phyloP scores from a whole-genome alignment of 2,888 invertebrate species.

The Sepiola atlantica region DNA sequence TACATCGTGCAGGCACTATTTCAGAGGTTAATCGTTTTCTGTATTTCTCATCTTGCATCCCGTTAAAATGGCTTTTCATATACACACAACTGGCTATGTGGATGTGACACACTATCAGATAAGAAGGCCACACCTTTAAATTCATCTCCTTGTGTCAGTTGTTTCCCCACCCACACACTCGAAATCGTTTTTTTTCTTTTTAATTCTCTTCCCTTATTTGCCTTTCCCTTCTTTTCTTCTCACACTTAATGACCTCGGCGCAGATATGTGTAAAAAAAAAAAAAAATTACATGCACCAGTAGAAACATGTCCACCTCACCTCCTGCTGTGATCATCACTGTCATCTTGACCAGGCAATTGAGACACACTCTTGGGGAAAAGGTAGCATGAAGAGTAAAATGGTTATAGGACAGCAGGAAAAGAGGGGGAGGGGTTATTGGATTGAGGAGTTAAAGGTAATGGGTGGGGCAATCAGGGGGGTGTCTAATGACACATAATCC shows the following conservation, averaged over 20 bases:
- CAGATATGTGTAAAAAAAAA: neutral
- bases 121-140: neutral
- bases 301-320: neutral
- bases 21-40: neutral
- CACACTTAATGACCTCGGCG: neutral
- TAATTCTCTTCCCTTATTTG: neutral
- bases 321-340: neutral
- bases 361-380: neutral
- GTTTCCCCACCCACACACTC: too few relatives aligned
- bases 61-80: neutral
- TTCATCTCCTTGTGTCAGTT: too few relatives aligned
- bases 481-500: neutral
- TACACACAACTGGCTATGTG: neutral
- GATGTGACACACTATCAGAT: neutral
- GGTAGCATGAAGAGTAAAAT: neutral
- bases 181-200: too few relatives aligned
- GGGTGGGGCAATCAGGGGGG: neutral
- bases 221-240: neutral
- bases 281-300: neutral
- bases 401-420: neutral
- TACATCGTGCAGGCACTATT: neutral
- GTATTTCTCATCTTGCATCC: neutral
- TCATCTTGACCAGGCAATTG: conserved; percentile 32
- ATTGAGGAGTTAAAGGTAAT: neutral
- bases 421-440: neutral